Conservation (phyloP, 2,113 vertebrate species). For the rat (Rattus norvegicus) region DNA sequence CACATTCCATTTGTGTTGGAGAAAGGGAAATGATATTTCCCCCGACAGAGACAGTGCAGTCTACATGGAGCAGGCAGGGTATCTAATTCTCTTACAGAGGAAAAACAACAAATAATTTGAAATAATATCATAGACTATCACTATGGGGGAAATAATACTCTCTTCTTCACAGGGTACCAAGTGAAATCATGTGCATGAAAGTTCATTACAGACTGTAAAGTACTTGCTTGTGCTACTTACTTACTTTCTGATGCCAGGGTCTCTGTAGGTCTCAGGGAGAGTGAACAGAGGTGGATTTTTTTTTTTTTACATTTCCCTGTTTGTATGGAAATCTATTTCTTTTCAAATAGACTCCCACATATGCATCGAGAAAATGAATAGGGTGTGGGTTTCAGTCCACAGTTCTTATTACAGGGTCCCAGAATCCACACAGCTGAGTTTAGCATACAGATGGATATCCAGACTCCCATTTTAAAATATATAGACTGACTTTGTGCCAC, state of each 20-base stretch:
- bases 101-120: not conserved
- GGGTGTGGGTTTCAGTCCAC: conserved; percentile 5
- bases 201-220: conserved; percentile 45
- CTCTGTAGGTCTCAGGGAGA: not conserved
- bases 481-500: not conserved
- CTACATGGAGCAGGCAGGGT: not conserved
- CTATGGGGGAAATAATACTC: not conserved
- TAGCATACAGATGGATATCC: conserved; percentile 27
- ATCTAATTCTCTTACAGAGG: not conserved
- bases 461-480: conserved; percentile 30
- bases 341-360: conserved; percentile 26
- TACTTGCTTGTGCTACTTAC: not conserved
- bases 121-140: not conserved
- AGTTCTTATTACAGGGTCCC: not conserved
- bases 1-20: not conserved
- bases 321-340: conserved; percentile 63
- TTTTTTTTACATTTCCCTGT: conserved; percentile 27
- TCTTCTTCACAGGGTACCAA: conserved; percentile 19
- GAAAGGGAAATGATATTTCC: not conserved
- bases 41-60: not conserved
- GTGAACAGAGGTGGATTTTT: not conserved
- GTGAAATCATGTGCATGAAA: not conserved
- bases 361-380: conserved; percentile 29
- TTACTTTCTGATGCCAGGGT: not conserved
- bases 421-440: conserved; percentile 32